phyloP scores from a whole-genome alignment of 2,797 vertebrate species.

The Fundulus diaphanus region DNA sequence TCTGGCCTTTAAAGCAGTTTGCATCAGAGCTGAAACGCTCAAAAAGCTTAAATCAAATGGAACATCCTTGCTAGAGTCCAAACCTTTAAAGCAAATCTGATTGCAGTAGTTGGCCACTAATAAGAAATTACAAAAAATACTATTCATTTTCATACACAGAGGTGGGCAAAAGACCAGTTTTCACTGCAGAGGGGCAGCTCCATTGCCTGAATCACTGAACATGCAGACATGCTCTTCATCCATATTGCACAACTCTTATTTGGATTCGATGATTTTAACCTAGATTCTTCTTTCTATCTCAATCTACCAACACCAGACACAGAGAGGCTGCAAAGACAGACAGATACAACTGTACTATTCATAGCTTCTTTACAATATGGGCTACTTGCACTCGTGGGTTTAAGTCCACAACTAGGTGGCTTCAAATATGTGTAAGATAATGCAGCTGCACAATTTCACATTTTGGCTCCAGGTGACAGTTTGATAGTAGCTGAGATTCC shows the following conservation, averaged over 20 bases:
- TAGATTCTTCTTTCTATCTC: conserved; percentile 16
- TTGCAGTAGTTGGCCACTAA: conserved; percentile 18
- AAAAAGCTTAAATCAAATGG: not conserved
- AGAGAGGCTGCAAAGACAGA: conserved; percentile 13
- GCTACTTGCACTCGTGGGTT: conserved; percentile 18
- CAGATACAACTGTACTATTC: conserved; percentile 5
- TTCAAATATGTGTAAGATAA: not conserved
- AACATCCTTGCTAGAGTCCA: not conserved
- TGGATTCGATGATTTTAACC: conserved; percentile 40
- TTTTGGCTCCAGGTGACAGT: conserved; percentile 34
- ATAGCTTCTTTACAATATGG: conserved; percentile 2
- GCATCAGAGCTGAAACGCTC: not conserved
- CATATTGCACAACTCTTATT: conserved; percentile 20
- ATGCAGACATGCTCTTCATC: conserved; percentile 35
- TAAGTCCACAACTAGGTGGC: conserved; percentile 23
- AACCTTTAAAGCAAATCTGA: conserved; percentile 22
- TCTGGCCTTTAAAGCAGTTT: not conserved
- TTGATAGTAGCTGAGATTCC: conserved; percentile 59
- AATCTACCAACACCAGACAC: conserved; percentile 16
- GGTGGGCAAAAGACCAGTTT: conserved; percentile 25
- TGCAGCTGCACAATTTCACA: conserved; percentile 16
- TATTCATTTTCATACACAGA: conserved; percentile 37
- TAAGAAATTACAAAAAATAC: conserved; percentile 21
- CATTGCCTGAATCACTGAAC: conserved; percentile 36
- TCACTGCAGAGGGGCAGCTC: conserved; percentile 15